phyloP scores from a whole-genome alignment of 2,113 vertebrate species.

The Myotis yumanensis region DNA sequence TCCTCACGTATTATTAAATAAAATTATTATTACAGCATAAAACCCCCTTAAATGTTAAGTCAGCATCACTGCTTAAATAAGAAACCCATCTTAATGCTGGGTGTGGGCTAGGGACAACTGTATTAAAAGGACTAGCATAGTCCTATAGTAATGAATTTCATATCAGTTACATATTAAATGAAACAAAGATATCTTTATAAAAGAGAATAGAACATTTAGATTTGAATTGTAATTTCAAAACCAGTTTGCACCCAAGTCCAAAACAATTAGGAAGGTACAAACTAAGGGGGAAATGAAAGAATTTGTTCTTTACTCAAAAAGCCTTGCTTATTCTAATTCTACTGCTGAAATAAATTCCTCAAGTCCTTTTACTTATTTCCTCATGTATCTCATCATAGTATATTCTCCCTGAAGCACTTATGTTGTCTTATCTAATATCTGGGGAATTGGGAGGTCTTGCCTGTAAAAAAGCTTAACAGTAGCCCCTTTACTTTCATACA shows the following conservation, averaged over 20 bases:
- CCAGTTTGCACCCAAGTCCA: neutral
- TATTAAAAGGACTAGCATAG: neutral
- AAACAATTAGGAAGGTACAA: constrained; percentile 20
- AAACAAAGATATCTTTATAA: constrained; percentile 22
- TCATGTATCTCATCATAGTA: neutral
- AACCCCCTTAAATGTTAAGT: neutral
- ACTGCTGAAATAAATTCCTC: neutral
- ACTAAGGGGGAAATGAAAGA: neutral
- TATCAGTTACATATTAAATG: constrained; percentile 10
- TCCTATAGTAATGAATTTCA: neutral
- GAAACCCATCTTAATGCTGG: constrained; percentile 41
- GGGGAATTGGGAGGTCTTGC: neutral
- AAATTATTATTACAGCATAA: neutral
- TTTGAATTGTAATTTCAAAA: constrained; percentile 48
- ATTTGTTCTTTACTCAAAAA: constrained; percentile 22
- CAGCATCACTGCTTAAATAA: constrained; percentile 48
- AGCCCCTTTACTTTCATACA: neutral
- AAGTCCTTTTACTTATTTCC: neutral
- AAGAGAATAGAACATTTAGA: constrained; percentile 3
- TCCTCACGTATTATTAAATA: neutral
- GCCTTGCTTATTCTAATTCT: neutral
- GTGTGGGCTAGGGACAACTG: neutral
- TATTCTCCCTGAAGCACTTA: neutral
- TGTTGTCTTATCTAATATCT: neutral
- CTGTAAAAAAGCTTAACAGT: neutral